These are phyloP conservation scores for Heliconius cydno DNA, from an alignment of 2,888 invertebrate genomes.

Conservation along the genomic window DNA sequence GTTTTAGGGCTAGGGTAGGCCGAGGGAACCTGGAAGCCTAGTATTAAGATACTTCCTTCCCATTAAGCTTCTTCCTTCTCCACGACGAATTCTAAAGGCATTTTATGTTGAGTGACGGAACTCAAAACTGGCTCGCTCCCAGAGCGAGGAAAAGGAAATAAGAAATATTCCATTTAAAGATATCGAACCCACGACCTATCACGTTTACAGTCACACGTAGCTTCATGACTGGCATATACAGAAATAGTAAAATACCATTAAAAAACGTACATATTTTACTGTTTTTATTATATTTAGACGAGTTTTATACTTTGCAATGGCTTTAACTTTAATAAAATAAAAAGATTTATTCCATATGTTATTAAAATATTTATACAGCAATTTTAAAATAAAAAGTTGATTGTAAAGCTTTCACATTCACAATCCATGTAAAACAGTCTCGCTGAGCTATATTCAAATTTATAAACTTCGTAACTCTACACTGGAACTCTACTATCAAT, in stretches of 20 bases:
- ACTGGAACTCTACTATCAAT: background rate
- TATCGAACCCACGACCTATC: background rate
- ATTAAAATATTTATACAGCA: background rate
- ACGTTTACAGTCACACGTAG: background rate
- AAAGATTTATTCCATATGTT: background rate
- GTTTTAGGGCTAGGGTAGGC: background rate
- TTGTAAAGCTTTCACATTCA: background rate
- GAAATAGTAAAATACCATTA: too few relatives aligned
- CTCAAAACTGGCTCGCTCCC: too few relatives aligned
- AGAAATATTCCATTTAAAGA: too few relatives aligned
- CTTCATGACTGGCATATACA: background rate
- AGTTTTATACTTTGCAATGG: too few relatives aligned
- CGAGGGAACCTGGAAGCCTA: background rate
- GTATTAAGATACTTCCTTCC: background rate
- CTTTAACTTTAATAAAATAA: background rate
- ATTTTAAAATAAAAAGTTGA: slow-evolving; percentile 1
- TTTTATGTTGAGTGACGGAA: background rate
- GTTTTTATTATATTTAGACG: too few relatives aligned
- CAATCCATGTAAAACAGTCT: slow-evolving; percentile 1
- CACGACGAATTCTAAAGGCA: background rate
- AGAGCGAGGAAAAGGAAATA: too few relatives aligned
- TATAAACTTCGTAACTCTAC: slow-evolving; percentile 1
- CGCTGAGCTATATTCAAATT: background rate
- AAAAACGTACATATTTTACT: too few relatives aligned
- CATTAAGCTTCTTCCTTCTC: background rate